Evolutionary conservation across 2,888 invertebrate genomes (phyloP).

Genomic region (Leucoma salicis): DNA sequence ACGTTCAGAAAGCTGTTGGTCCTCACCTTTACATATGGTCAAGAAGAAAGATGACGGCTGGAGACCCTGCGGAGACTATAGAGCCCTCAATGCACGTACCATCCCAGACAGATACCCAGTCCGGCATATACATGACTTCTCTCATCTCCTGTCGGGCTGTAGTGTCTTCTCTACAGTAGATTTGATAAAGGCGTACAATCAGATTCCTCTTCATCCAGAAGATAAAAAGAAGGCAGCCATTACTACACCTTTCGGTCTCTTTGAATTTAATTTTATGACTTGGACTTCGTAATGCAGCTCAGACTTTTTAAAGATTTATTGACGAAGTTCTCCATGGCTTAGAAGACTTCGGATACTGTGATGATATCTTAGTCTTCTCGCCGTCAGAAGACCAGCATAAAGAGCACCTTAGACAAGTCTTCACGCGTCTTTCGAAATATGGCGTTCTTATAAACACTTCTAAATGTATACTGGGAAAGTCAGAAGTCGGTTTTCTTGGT

Average conservation of each 20-base stretch:
- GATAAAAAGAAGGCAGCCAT: conserved; percentile 7
- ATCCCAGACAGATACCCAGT: conserved; percentile 9
- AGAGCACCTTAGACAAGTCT: conserved; percentile 8
- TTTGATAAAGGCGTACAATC: background rate
- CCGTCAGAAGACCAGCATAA: no score
- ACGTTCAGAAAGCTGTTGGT: no score
- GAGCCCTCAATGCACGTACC: no score
- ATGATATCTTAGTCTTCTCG: conserved; percentile 13
- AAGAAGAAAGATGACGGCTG: no score
- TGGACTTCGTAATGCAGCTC: no score
- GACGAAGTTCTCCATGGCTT: conserved; percentile 12
- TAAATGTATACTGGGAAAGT: conserved; percentile 13
- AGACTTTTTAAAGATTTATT: conserved; percentile 21
- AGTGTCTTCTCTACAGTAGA: background rate
- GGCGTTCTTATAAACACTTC: no score
- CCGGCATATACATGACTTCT: conserved; percentile 7
- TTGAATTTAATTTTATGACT: no score
- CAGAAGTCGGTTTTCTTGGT: conserved; percentile 18
- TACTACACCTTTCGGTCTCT: no score
- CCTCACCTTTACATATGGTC: no score
- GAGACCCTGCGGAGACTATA: no score
- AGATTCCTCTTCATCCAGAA: no score
- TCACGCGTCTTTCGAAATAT: conserved; percentile 9
- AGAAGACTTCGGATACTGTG: conserved; percentile 16
- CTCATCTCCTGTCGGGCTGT: no score